These are phyloP conservation scores for Stegophylla sp. DNA, from an alignment of 2,888 invertebrate species.

Conservation along the genomic window DNA sequence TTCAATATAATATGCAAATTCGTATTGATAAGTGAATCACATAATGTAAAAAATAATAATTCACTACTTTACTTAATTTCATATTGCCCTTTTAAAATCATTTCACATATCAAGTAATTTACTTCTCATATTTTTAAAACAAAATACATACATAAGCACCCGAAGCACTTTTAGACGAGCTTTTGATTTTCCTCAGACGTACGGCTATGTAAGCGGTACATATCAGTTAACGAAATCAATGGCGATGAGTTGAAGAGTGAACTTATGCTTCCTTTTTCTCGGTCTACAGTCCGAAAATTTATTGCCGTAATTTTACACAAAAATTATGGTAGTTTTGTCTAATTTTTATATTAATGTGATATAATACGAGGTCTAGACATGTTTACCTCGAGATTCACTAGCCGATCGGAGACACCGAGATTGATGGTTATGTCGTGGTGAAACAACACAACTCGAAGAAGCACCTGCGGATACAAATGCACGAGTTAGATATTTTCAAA, in stretches of 20 bases:
- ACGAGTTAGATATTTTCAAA: too few species aligned
- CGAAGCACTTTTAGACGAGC: constrained; percentile 58
- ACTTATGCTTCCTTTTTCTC: constrained; percentile 63
- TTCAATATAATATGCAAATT: background rate
- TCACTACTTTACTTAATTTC: constrained; percentile 16
- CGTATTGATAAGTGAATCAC: background rate
- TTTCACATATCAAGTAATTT: background rate
- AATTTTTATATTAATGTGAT: constrained; percentile 11
- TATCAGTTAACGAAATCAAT: constrained; percentile 68
- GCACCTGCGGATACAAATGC: constrained; percentile 16
- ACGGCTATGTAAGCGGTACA: constrained; percentile 65
- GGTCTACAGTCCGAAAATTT: constrained; percentile 61
- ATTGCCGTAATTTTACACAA: constrained; percentile 14
- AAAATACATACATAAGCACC: background rate
- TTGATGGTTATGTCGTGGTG: constrained; percentile 49
- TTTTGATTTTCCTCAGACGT: constrained; percentile 62
- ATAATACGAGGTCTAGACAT: constrained; percentile 61
- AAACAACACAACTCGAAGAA: constrained; percentile 54
- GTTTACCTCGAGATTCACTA: constrained; percentile 55
- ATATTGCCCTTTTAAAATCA: background rate
- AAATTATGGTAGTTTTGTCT: constrained; percentile 12
- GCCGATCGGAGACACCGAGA: constrained; percentile 51
- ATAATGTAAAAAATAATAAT: background rate
- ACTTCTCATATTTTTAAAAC: background rate
- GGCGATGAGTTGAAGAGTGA: constrained; percentile 68